Evolutionary conservation across 2,113 vertebrate species (phyloP).

Genomic region (Entomyzon cyanotis): DNA sequence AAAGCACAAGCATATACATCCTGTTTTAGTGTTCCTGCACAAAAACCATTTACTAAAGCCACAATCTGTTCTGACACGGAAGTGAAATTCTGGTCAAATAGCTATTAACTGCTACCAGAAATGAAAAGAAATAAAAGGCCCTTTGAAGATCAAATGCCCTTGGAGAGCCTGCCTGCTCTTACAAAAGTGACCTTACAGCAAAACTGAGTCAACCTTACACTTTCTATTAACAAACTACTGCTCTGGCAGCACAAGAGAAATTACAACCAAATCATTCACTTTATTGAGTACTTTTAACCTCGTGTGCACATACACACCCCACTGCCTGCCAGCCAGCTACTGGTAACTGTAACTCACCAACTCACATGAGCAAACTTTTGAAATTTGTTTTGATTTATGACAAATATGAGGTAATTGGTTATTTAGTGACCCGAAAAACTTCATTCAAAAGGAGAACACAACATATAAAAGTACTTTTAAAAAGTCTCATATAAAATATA

Average conservation of each 20-base stretch:
- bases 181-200: neutral
- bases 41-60: slow-evolving; percentile 51
- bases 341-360: neutral
- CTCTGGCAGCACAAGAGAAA: slow-evolving; percentile 1
- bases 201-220: neutral
- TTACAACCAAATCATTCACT: neutral
- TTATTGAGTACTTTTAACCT: neutral
- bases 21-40: slow-evolving; percentile 43
- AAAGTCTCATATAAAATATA: neutral
- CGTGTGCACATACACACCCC: fast-evolving
- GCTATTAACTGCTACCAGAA: slow-evolving; percentile 29
- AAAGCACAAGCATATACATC: slow-evolving; percentile 44
- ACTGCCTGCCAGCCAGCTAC: neutral
- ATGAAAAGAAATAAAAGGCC: slow-evolving; percentile 21
- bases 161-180: neutral
- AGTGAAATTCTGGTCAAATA: slow-evolving; percentile 45
- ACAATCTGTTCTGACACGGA: slow-evolving; percentile 58
- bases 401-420: neutral
- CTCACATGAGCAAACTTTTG: neutral
- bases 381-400: neutral
- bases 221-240: neutral
- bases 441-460: neutral
- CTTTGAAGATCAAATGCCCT: slow-evolving; percentile 21
- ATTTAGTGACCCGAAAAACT: neutral
- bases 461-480: neutral